phyloP scores from a whole-genome alignment of 2,113 vertebrate species.

The Syrmaticus mikado region DNA sequence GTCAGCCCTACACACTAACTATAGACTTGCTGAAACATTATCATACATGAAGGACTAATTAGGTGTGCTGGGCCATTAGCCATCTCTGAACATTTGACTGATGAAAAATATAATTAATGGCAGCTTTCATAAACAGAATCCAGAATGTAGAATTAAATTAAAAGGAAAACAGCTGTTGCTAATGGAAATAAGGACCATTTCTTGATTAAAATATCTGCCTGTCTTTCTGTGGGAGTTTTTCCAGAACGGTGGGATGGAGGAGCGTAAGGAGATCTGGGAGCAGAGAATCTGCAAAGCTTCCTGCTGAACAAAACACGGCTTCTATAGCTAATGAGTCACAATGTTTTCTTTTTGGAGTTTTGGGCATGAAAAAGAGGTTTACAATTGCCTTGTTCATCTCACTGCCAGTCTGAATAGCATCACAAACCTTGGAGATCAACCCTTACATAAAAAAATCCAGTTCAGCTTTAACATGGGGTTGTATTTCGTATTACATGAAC shows the following conservation, averaged over 20 bases:
- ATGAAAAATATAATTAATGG: conserved; percentile 73
- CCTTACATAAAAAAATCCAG: conserved; percentile 6
- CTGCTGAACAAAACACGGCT: conserved; percentile 44
- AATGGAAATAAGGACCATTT: conserved; percentile 69
- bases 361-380: neutral
- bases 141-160: conserved; percentile 66
- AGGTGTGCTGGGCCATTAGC: conserved; percentile 72
- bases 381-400: conserved; percentile 47
- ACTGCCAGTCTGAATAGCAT: conserved; percentile 7
- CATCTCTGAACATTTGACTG: conserved; percentile 67
- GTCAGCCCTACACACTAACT: conserved; percentile 22
- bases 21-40: conserved; percentile 65
- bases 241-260: conserved; percentile 47
- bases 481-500: neutral
- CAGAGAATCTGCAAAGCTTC: conserved; percentile 61
- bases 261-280: conserved; percentile 54
- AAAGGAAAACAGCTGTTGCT: conserved; percentile 71
- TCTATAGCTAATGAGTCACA: conserved; percentile 33
- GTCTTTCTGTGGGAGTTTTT: conserved; percentile 59
- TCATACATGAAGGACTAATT: conserved; percentile 74
- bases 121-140: conserved; percentile 71
- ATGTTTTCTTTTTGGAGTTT: conserved; percentile 43
- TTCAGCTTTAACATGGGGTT: neutral
- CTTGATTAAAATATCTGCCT: conserved; percentile 68
- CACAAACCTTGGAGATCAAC: conserved; percentile 12